Base-by-base conservation (phyloP, 2,113 vertebrate species). In the Falcunculus frontatus region DNA sequence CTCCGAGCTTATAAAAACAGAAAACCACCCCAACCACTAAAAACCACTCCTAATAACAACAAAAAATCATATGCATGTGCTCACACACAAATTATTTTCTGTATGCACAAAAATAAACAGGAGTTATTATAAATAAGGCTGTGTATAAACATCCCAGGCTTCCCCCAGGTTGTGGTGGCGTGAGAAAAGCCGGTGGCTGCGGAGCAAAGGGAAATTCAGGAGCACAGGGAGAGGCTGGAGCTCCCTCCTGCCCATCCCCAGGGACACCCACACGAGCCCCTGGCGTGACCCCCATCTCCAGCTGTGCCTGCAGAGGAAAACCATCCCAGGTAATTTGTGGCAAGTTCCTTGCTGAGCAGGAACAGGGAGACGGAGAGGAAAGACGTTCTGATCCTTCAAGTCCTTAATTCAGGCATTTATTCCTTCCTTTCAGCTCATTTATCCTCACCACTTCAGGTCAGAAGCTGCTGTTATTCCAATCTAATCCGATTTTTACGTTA, bases 101-200 rank as follows among this genome's bases (percentile, higher is more conserved):
- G 14, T 8, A 72, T 10, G 41, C n/a, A 64, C 37, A 68, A 68
- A 93, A 87, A 87, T 29, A 87, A 94, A 95, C 65, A n/a, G 1
- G 57, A 87, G 52, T 47, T 52, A 12, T 77, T 77, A 67, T 72
- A 93, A 96, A 87, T 72, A 94, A 78, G 70, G 64, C 57, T n/a
- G 25, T 37, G 49, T 16, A 50, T 72, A 94, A 95, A 95, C 74
- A 90, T 68, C 77, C 69, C 62, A 39, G 78, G 12, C 33, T 81
- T 75, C 70, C 90, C 75, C 65, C 88, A 76, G 89, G 57, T 44
- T 87, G 8, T 23, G 53, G 69, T 27, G 72, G 79, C 27, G 23
- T 87, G 88, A 87, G 94, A 94, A 93, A 81, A 72, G 59, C 26
- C 2, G 0, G 22, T 3, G 4, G 4, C 21, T 46, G 86, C 1